Conservation (phyloP, 2,888 invertebrate genomes). For the Metallyticus violacea region DNA sequence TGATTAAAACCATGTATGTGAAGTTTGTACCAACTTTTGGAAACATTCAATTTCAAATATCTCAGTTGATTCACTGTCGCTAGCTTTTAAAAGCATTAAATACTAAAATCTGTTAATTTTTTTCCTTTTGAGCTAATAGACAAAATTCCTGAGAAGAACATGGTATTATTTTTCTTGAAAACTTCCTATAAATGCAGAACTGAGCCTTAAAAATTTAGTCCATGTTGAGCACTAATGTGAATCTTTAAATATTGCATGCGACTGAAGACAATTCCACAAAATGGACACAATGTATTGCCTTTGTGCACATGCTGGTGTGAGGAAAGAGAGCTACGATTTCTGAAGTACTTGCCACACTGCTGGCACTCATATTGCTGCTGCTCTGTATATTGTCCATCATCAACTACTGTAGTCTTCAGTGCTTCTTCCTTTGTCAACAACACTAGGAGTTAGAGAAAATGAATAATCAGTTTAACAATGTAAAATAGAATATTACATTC, state of each 20-base stretch:
- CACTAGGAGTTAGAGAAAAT: not conserved
- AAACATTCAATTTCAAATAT: no score
- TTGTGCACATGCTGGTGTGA: conserved; percentile 30
- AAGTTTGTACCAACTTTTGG: no score
- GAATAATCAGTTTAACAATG: not conserved
- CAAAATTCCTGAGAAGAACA: not conserved
- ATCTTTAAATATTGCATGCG: conserved; percentile 20
- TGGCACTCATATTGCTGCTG: conserved; percentile 15
- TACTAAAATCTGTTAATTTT: no score
- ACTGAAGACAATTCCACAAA: conserved; percentile 28
- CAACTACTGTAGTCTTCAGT: not conserved
- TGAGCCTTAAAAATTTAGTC: not conserved
- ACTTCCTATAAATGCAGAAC: not conserved
- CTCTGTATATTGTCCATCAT: not conserved
- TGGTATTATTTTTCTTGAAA: not conserved
- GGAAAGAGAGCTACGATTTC: conserved; percentile 24
- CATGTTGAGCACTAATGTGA: not conserved
- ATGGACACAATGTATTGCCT: conserved; percentile 29
- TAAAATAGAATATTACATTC: no score
- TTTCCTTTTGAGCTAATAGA: no score
- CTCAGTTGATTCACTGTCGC: no score
- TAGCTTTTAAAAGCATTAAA: no score
- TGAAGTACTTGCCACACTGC: conserved; percentile 30
- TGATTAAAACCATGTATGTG: no score
- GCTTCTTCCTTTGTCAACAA: not conserved